phyloP scores from a whole-genome alignment of 2,888 invertebrate genomes.

The Caenorhabditis parvicauda region DNA sequence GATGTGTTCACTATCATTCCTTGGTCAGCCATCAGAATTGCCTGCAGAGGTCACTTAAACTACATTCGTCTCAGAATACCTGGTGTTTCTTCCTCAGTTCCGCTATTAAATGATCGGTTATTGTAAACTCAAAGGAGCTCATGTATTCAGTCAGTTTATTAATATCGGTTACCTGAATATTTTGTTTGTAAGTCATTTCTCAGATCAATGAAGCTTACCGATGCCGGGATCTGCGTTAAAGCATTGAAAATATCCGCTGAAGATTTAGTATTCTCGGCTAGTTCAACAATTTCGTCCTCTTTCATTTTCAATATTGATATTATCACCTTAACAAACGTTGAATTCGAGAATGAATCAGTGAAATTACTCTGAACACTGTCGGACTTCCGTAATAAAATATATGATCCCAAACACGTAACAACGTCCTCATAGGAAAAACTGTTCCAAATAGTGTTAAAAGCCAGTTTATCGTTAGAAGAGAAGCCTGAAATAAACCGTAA shows the following conservation, averaged over 20 bases:
- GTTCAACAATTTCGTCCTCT: slow-evolving; percentile 78
- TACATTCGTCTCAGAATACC: slow-evolving; percentile 10
- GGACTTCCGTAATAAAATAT: slow-evolving; percentile 94
- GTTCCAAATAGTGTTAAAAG: slow-evolving; percentile 93
- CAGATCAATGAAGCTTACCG: slow-evolving; percentile 10
- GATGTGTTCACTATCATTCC: slow-evolving; percentile 85
- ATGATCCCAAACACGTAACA: slow-evolving; percentile 90
- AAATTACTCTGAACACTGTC: slow-evolving; percentile 75
- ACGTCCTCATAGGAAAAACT: slow-evolving; percentile 90
- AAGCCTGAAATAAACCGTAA: slow-evolving; percentile 68
- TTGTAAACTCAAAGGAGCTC: slow-evolving; percentile 59
- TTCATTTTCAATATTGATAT: slow-evolving; percentile 63
- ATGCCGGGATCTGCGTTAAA: slow-evolving; percentile 82
- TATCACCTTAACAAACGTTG: slow-evolving; percentile 36
- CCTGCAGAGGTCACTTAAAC: slow-evolving; percentile 63
- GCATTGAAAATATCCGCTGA: slow-evolving; percentile 97
- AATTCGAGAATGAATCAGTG: neutral
- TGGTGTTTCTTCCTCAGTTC: slow-evolving; percentile 56
- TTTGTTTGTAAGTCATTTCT: neutral
- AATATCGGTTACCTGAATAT: slow-evolving; percentile 35
- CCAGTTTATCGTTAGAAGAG: slow-evolving; percentile 94
- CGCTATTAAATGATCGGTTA: slow-evolving; percentile 52
- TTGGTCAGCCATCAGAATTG: slow-evolving; percentile 93
- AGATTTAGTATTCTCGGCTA: slow-evolving; percentile 72
- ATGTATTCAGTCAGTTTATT: slow-evolving; percentile 56